Conservation (phyloP, 2,888 invertebrate genomes). For the Catocala fraxini region DNA sequence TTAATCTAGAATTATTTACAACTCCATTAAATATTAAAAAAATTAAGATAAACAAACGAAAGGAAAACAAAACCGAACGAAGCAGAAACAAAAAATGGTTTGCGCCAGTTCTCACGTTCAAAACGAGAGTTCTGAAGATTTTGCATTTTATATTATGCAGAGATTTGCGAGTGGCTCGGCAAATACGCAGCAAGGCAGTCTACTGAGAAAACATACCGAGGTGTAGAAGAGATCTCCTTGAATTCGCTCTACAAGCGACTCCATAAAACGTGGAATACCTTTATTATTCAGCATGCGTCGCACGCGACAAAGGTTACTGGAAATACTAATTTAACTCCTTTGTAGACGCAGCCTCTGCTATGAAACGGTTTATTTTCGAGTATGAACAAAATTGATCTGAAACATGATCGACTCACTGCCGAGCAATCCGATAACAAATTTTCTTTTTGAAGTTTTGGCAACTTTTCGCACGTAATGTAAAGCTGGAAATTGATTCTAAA, state of each 20-base stretch:
- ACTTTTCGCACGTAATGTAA: neutral
- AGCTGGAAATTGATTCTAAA: neutral
- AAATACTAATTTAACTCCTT: conserved; percentile 54
- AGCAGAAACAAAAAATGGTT: conserved; percentile 36
- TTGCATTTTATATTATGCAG: conserved; percentile 52
- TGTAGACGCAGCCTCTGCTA: conserved; percentile 25
- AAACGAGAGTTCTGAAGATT: conserved; percentile 40
- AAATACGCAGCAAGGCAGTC: conserved; percentile 41
- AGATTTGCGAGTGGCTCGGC: conserved; percentile 45
- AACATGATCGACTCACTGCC: conserved; percentile 28
- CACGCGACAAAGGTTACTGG: conserved; percentile 44
- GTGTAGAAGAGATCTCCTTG: conserved; percentile 37
- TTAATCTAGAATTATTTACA: conserved; percentile 3
- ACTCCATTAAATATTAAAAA: conserved; percentile 1
- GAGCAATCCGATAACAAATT: conserved; percentile 20
- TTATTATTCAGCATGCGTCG: conserved; percentile 50
- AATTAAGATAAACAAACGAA: conserved; percentile 22
- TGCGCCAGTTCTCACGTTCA: conserved; percentile 47
- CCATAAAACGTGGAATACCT: conserved; percentile 46
- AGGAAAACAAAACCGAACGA: conserved; percentile 16
- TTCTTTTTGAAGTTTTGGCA: conserved; percentile 1
- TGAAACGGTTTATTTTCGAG: conserved; percentile 49
- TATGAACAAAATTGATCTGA: conserved; percentile 32
- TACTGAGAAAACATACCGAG: conserved; percentile 34
- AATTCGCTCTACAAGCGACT: conserved; percentile 38